Percentiles rank a stretch among this genome's conserved stretches.
Evolutionary conservation across 2,888 invertebrate genomes (phyloP).

Genomic region (Myopa tessellatipennis): DNA sequence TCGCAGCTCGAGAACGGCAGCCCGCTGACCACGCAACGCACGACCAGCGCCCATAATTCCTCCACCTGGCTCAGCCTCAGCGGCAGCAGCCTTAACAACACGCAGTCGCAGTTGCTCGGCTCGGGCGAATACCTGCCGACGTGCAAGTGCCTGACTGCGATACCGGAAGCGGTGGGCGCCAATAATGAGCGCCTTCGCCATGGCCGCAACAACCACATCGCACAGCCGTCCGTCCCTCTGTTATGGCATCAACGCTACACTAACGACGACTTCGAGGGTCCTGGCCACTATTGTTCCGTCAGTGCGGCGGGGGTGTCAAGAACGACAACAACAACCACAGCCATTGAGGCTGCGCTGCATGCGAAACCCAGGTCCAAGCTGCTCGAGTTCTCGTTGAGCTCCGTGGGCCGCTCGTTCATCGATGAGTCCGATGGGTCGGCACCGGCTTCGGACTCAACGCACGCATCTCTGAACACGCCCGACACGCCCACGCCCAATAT

Average conservation of each 20-base stretch:
- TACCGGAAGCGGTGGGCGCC: slow-evolving; percentile 60
- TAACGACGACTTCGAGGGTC: slow-evolving; percentile 41
- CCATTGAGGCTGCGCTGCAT: neutral
- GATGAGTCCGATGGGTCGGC: slow-evolving; percentile 59
- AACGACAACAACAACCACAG: slow-evolving; percentile 1
- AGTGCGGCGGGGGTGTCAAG: neutral
- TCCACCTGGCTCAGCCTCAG: slow-evolving; percentile 62
- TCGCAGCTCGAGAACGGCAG: slow-evolving; percentile 40
- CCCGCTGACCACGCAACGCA: slow-evolving; percentile 46
- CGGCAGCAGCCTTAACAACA: slow-evolving; percentile 60
- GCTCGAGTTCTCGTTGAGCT: slow-evolving; percentile 2
- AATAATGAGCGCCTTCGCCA: neutral
- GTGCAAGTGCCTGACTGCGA: slow-evolving; percentile 65
- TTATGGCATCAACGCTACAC: slow-evolving; percentile 42
- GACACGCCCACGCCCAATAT: slow-evolving; percentile 77
- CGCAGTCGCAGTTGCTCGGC: slow-evolving; percentile 50
- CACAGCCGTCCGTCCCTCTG: slow-evolving; percentile 17
- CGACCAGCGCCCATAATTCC: slow-evolving; percentile 50
- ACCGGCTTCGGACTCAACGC: slow-evolving; percentile 46
- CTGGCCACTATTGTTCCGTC: slow-evolving; percentile 44
- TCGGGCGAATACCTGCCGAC: slow-evolving; percentile 56
- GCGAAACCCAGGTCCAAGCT: slow-evolving; percentile 12
- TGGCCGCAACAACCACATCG: neutral
- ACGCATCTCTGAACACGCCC: slow-evolving; percentile 70
- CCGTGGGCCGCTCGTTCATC: slow-evolving; percentile 67